A percentile compares a stretch with the other conserved stretches of the same genome.
phyloP scores from a whole-genome alignment of 2,113 vertebrate species.

The Paradoxurus hermaphroditus region DNA sequence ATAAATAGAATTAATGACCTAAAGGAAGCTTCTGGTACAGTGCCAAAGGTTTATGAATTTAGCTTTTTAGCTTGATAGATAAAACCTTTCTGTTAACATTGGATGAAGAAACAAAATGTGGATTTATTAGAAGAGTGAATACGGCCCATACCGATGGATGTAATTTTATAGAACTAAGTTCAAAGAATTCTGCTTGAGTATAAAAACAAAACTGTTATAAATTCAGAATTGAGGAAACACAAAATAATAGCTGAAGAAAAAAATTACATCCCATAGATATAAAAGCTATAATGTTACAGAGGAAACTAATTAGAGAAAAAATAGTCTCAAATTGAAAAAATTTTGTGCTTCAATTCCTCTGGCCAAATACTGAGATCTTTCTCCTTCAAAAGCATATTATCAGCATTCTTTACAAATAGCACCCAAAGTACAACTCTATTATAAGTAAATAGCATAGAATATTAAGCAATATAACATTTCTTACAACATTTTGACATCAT shows the following conservation, averaged over 20 bases:
- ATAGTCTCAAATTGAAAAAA: neutral
- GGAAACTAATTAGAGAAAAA: neutral
- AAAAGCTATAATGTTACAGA: neutral
- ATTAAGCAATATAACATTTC: neutral
- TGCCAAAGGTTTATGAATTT: neutral
- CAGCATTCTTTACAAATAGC: neutral
- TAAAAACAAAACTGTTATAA: neutral
- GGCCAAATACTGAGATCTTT: neutral
- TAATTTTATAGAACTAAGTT: conserved; percentile 12
- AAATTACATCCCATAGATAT: neutral
- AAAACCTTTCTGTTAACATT: neutral
- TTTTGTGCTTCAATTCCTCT: neutral
- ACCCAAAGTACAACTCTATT: neutral
- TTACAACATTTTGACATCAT: neutral
- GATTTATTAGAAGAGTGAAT: neutral
- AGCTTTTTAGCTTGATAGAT: neutral
- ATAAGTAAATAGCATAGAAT: neutral
- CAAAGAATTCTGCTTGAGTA: neutral
- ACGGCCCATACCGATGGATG: neutral
- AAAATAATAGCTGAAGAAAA: neutral
- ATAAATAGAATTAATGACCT: neutral
- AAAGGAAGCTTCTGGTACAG: neutral
- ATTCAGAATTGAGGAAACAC: neutral
- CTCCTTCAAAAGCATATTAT: neutral
- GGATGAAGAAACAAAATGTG: neutral